phyloP scores from a whole-genome alignment of 2,113 vertebrate species.

The Chloropsis cyanopogon region DNA sequence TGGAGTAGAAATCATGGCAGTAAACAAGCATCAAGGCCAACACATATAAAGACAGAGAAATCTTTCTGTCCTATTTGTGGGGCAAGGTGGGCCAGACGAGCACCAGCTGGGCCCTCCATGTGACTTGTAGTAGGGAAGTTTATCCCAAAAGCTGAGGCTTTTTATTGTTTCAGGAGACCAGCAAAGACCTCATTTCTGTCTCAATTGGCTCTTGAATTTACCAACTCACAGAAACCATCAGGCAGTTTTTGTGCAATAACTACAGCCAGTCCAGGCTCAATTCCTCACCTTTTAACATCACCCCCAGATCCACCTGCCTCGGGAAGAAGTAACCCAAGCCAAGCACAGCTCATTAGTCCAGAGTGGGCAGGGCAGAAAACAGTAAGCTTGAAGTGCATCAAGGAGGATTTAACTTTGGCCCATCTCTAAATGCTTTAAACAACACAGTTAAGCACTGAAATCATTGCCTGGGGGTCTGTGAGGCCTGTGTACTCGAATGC shows the following conservation, averaged over 20 bases:
- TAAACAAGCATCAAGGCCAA: neutral
- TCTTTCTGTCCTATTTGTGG: neutral
- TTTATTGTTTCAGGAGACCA: neutral
- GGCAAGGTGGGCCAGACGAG: neutral
- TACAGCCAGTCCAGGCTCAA: neutral
- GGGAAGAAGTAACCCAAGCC: neutral
- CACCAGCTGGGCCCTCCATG: neutral
- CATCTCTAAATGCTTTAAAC: neutral
- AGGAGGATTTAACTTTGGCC: neutral
- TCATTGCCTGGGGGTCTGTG: neutral
- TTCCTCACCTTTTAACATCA: neutral
- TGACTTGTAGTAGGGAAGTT: neutral
- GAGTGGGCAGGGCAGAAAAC: neutral
- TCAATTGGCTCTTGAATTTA: neutral
- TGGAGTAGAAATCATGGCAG: neutral
- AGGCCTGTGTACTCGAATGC: neutral
- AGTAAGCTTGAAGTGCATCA: neutral
- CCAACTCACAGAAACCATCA: neutral
- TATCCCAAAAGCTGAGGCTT: neutral
- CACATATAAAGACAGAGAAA: neutral
- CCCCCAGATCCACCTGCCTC: neutral
- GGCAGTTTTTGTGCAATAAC: neutral
- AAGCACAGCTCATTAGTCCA: neutral
- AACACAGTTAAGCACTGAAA: neutral
- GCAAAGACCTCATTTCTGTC: neutral